Evolutionary conservation across 2,888 invertebrate genomes (phyloP).

Genomic region (Dione juno): DNA sequence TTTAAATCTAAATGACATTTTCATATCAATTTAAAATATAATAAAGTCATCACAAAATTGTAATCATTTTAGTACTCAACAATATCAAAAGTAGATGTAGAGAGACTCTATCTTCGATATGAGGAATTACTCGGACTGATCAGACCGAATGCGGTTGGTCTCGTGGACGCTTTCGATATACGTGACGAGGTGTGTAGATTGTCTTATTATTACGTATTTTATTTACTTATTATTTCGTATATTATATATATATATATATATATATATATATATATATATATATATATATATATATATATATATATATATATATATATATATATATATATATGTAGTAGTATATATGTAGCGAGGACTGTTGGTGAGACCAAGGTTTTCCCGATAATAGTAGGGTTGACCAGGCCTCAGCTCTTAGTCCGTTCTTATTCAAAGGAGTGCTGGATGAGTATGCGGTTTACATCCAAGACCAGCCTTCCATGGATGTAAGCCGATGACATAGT

Average conservation of each 20-base stretch:
- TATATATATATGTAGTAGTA: background rate
- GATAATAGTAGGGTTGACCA: no score
- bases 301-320: background rate
- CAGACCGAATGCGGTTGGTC: constrained; percentile 92
- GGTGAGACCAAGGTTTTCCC: no score
- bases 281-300: background rate
- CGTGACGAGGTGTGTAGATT: constrained; percentile 85
- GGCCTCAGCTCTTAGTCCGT: no score
- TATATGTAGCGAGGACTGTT: no score
- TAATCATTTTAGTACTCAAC: constrained; percentile 85
- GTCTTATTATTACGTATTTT: background rate
- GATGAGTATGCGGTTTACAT: no score
- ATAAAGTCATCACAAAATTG: background rate
- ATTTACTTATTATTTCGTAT: no score
- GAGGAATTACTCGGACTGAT: constrained; percentile 87
- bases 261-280: background rate
- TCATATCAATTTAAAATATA: no score
- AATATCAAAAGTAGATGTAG: constrained; percentile 74
- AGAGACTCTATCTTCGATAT: constrained; percentile 85
- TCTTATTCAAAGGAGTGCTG: no score
- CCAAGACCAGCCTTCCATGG: no score
- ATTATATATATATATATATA: background rate
- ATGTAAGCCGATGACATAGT: no score
- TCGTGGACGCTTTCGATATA: constrained; percentile 96
- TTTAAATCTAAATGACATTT: no score